Evolutionary conservation across 2,888 invertebrate species (phyloP), one percentile per base, ranked within the genome.

Genomic region (Tethea ocularis): DNA sequence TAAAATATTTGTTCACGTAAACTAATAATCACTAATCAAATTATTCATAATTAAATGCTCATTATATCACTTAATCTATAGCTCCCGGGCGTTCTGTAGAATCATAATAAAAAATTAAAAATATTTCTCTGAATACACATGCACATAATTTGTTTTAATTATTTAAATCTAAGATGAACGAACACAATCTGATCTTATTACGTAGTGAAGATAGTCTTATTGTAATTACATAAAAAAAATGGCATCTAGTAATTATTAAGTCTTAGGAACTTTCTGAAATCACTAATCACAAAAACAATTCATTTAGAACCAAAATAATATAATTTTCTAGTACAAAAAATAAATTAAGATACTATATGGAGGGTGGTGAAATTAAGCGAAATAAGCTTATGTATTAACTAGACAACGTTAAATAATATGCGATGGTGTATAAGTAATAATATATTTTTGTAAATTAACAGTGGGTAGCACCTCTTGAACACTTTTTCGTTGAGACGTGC

Each of bases 241-340:
- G 91, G 91, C 91, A 90, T 87, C 87, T 86, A 84, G 65, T 82
- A 81, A 77, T 84, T 84, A 84, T 83, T 81, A 83, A 85, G 81
- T 84, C 78, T 83, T 90, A 91, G 91, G 91, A 91, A 91, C 91
- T 89, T 87, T 89, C 77, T 84, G 83, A 74, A 75, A 74, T 68
- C 72, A 77, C 69, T 84, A 85, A 86, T 86, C 83, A 87, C 81
- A 82, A 82, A 78, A 78, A 66, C 62, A 69, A 63, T 63, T 67
- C 55, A 68, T 68, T 64, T 66, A 59, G 67, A 70, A 67, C 63
- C 69, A 66, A 61, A 60, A 58, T 58, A 57, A 22, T 54, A 26
- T 24, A 23, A 53, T 56, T 54, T 46, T 15, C 33, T 56, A 26
- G 56, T 51, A 56, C 41, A 41, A 26, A 41, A 38, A n/a, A 67